Percentiles rank a stretch among this genome's conserved stretches.
phyloP scores from a whole-genome alignment of 64 coral and sea anemone species.

The Dendrophyllia cribrosa region DNA sequence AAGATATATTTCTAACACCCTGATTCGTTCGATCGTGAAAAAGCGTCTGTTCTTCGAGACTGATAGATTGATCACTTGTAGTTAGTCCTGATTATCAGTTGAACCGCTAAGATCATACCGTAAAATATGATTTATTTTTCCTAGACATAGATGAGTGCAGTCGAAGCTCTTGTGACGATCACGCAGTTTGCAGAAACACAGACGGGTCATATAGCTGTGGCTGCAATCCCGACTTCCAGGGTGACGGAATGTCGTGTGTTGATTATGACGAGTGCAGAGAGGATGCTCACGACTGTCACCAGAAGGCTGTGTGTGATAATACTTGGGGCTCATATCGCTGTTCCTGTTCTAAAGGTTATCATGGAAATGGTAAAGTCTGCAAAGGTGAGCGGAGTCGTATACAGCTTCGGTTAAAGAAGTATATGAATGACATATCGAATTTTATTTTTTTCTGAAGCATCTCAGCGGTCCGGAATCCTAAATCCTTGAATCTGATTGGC shows the following conservation, averaged over 20 bases:
- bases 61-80: too few species aligned
- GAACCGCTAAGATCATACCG: too few species aligned
- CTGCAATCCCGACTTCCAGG: conserved; percentile 25
- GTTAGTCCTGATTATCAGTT: too few species aligned
- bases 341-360: conserved; percentile 15
- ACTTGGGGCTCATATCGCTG: conserved; percentile 4
- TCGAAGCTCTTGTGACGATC: neutral
- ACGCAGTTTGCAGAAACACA: conserved; percentile 33
- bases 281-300: conserved; percentile 1
- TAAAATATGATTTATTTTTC: neutral
- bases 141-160: conserved; percentile 44
- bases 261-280: conserved; percentile 1
- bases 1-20: too few species aligned
- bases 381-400: neutral
- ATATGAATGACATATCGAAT: too few species aligned
- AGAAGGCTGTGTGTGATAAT: neutral
- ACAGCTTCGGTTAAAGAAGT: too few species aligned
- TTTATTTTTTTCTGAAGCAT: too few species aligned
- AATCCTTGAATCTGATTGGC: too few species aligned
- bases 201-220: conserved; percentile 61
- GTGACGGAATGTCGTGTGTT: conserved; percentile 37
- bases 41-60: too few species aligned
- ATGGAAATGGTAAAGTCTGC: conserved; percentile 12
- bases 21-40: too few species aligned
- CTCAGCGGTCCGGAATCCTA: too few species aligned